Evolutionary conservation across 2,888 invertebrate species (phyloP), one percentile per base, ranked within the genome.

Genomic region (Aporophyla nigra): DNA sequence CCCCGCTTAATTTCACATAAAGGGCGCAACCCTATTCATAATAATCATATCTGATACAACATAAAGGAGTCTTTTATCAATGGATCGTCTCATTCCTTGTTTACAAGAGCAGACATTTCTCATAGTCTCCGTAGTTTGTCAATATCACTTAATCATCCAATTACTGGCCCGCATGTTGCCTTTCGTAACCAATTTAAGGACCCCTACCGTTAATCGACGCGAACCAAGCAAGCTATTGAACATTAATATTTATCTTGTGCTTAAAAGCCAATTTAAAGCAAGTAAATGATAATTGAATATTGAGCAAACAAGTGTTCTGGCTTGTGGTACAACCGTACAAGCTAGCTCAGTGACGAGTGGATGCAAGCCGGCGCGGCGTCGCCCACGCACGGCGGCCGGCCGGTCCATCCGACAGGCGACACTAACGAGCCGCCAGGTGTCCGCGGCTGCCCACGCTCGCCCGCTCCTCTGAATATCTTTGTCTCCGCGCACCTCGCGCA

Each of bases 371-470:
- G 33, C 54, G 59, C 76, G 76, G 33, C 54, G 59, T 78, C 84
- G 84, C 84, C 84, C 71, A 84, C 85, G 84, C 82, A 2, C 65
- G 59, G 72, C 74, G 76, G 84, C 86, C 68, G 72, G 76, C 70
- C 67, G 67, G 90, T 89, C 88, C 89, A 89, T 90, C 91, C 91
- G 92, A 92, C 92, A 89, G 91, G 91, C 94, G 94, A 94, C 95
- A 93, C 94, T 95, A 95, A 95, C 95, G 94, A 95, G 94, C 92
- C 93, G 95, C 96, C 96, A 96, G 96, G 96, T 96, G 96, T 95
- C 92, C 93, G 90, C 95, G 93, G 95, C 95, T 95, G 92, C 96
- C 96, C 95, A 96, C 96, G 94, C 94, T 91, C 89, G 90, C 89
- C 77, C 92, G 92, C 93, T 94, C 94, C 93, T 95, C 94, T 91